These are phyloP conservation scores for Drosophila elegans DNA, from an alignment of 1,140 invertebrate genomes.

Conservation along the genomic window DNA sequence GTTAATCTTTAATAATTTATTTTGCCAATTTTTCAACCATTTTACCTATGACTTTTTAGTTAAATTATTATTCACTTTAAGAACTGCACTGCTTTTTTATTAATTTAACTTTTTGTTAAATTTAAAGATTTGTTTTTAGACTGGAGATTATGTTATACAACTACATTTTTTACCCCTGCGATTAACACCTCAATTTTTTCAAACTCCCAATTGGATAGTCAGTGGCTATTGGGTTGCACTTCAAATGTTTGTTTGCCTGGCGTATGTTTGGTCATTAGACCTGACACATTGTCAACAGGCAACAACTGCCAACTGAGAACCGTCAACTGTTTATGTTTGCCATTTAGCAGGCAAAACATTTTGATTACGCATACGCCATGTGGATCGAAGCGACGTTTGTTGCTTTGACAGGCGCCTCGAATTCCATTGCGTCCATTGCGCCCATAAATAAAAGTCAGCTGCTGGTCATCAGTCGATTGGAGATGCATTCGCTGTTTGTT, in stretches of 20 bases:
- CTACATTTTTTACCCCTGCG: no score
- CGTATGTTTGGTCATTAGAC: conserved; percentile 70
- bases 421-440: conserved; percentile 3
- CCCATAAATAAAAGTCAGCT: conserved; percentile 65
- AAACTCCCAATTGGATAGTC: neutral
- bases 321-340: conserved; percentile 66
- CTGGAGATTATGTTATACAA: no score
- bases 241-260: conserved; percentile 42
- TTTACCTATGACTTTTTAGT: no score
- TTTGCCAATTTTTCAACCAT: no score
- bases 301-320: conserved; percentile 6
- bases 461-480: conserved; percentile 42
- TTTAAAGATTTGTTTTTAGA: no score
- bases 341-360: conserved; percentile 73
- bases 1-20: no score
- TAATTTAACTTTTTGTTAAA: no score
- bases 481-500: conserved; percentile 52
- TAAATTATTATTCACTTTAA: no score
- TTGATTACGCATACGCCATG: conserved; percentile 77
- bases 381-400: conserved; percentile 36
- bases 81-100: no score
- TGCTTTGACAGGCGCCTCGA: conserved; percentile 72
- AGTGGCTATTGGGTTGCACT: conserved; percentile 26
- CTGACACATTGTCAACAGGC: conserved; percentile 58
- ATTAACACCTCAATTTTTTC: neutral